Conservation (phyloP, 2,888 invertebrate genomes). For the Strigamia crassipes region DNA sequence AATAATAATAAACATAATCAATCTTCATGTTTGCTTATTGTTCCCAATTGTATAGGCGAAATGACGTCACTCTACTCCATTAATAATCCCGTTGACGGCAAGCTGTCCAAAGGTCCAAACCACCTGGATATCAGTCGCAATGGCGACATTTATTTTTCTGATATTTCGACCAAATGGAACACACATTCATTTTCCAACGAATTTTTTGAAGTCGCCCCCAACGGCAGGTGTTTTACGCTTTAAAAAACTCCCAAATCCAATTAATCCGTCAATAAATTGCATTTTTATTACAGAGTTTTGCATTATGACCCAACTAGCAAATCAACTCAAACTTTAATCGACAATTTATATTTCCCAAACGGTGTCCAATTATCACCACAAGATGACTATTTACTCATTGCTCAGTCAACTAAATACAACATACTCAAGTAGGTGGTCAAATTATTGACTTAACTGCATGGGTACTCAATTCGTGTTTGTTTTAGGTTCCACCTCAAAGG, state of each 20-base stretch:
- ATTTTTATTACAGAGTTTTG: conserved; percentile 67
- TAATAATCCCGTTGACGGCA: conserved; percentile 70
- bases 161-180: conserved; percentile 70
- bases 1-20: background rate
- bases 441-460: background rate
- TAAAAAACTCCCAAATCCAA: background rate
- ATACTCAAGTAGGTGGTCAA: conserved; percentile 64
- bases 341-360: conserved; percentile 83
- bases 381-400: conserved; percentile 78
- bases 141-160: conserved; percentile 87
- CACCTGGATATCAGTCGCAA: conserved; percentile 73
- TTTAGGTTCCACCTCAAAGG: conserved; percentile 60
- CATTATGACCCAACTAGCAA: conserved; percentile 79
- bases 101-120: conserved; percentile 71
- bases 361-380: conserved; percentile 81
- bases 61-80: conserved; percentile 69
- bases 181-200: conserved; percentile 72
- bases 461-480: background rate
- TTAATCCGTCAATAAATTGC: too few relatives aligned
- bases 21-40: background rate
- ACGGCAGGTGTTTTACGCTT: conserved; percentile 76
- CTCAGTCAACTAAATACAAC: conserved; percentile 71
- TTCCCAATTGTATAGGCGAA: conserved; percentile 53
- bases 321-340: conserved; percentile 73
- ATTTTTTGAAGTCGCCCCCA: conserved; percentile 71